Base-by-base conservation (phyloP, 2,888 invertebrate species). In the Conchocele bisecta region DNA sequence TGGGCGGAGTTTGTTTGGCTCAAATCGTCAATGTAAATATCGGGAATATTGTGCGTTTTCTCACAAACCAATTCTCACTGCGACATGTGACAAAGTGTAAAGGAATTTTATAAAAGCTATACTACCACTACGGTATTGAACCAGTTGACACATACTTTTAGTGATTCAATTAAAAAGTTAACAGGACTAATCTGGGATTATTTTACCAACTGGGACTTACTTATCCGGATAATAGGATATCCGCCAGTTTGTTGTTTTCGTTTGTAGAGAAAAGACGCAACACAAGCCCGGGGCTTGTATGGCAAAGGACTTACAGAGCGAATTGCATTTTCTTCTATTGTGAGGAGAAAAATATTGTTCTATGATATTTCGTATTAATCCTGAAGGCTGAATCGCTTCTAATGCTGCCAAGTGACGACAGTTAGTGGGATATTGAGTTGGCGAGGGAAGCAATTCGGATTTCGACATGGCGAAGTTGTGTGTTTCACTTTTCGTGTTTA, bases 271-370 rank as follows among this genome's bases (percentile, higher is more conserved):
- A 68, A 57, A 46, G 48, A 28, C 44, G 24, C 24, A 37, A 29
- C 41, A 48, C 53, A 58, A 41, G 65, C 60, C 65, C 41, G 29
- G 60, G 68, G 60, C 51, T 35, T 41, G 35, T 31, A 33, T 60
- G 54, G 51, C 57, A 65, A 42, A 42, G 26, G 9, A 41, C 35
- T 44, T 41, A 50, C 26, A 33, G 28, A 41, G 22, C 26, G 41
- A 11, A 71, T 71, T 71, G 60, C 54, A 48, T 69, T 41, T 65
- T 46, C 42, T 58, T 60, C 41, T 53, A 60, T 60, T 74, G 74
- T 66, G 69, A 66, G 63, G 68, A 72, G 69, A 72, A 68, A 67
- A 76, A 76, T 76, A 76, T 76, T 76, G 69, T 51, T 41, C 53
- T 53, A 46, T 58, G 39, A 59, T 59, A 66, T 75, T 75, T 56